Evolutionary conservation across 2,797 vertebrate species (phyloP).

Genomic region (Danio tinwini): DNA sequence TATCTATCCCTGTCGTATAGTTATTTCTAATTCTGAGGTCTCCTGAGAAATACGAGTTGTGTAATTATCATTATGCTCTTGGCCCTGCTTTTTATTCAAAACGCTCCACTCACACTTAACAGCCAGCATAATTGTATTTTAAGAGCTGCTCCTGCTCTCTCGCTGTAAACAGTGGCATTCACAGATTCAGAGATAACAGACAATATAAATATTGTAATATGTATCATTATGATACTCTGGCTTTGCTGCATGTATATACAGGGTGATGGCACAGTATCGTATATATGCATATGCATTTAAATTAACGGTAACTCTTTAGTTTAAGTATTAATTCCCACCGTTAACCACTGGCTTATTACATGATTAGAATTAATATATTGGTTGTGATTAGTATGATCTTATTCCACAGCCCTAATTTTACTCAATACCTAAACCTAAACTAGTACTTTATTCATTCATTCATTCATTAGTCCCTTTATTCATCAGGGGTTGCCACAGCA

Average conservation of each 20-base stretch:
- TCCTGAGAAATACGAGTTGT: slow-evolving; percentile 28
- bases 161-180: background rate
- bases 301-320: too few species aligned
- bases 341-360: too few species aligned
- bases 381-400: too few species aligned
- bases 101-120: slow-evolving; percentile 3
- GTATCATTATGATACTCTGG: background rate
- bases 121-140: background rate
- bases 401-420: too few species aligned
- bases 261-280: too few species aligned
- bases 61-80: slow-evolving; percentile 37
- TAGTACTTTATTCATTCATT: too few species aligned
- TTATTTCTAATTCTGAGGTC: slow-evolving; percentile 27
- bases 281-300: too few species aligned
- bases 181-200: background rate
- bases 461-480: too few species aligned
- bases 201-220: background rate
- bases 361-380: too few species aligned
- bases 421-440: too few species aligned
- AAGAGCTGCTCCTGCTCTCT: slow-evolving; percentile 7
- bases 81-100: slow-evolving; percentile 1
- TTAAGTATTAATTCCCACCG: too few species aligned
- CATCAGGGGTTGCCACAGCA: too few species aligned
- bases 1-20: slow-evolving; percentile 27
- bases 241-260: background rate